phyloP scores from a whole-genome alignment of 2,888 invertebrate species.

The Stomorhina lunata region DNA sequence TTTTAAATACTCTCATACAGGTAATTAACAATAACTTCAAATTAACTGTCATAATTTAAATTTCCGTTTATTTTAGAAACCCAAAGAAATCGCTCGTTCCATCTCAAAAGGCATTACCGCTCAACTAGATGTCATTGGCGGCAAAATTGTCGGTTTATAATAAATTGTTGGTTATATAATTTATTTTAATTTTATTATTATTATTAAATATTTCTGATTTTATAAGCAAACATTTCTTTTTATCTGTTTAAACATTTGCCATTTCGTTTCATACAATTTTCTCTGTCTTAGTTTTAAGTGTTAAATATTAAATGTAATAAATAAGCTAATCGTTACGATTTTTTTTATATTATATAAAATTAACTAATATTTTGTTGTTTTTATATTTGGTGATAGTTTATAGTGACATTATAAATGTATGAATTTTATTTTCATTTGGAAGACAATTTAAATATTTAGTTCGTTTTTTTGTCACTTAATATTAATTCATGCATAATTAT shows the following conservation, averaged over 20 bases:
- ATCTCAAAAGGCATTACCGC: conserved; percentile 77
- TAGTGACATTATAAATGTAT: conserved; percentile 1
- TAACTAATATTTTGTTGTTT: conserved; percentile 11
- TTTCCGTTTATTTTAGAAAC: conserved; percentile 72
- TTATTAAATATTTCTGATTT: conserved; percentile 22
- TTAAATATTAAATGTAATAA: conserved; percentile 44
- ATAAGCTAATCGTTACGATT: conserved; percentile 44
- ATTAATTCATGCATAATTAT: conserved; percentile 9
- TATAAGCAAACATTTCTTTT: conserved; percentile 6
- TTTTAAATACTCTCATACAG: conserved; percentile 83
- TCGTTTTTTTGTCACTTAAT: background rate
- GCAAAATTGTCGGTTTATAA: conserved; percentile 77
- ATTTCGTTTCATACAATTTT: conserved; percentile 52
- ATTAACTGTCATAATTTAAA: background rate
- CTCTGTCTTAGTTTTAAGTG: conserved; percentile 49
- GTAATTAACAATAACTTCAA: conserved; percentile 76
- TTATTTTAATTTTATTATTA: conserved; percentile 6
- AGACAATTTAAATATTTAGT: conserved; percentile 32
- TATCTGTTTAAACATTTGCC: background rate
- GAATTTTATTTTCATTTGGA: conserved; percentile 26
- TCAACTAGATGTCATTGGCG: conserved; percentile 77
- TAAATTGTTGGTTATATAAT: background rate
- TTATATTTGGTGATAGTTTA: background rate
- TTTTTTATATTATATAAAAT: conserved; percentile 29
- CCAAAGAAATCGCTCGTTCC: conserved; percentile 75